phyloP scores from a whole-genome alignment of 2,797 vertebrate genomes.

The Melanotaenia maccullochi region DNA sequence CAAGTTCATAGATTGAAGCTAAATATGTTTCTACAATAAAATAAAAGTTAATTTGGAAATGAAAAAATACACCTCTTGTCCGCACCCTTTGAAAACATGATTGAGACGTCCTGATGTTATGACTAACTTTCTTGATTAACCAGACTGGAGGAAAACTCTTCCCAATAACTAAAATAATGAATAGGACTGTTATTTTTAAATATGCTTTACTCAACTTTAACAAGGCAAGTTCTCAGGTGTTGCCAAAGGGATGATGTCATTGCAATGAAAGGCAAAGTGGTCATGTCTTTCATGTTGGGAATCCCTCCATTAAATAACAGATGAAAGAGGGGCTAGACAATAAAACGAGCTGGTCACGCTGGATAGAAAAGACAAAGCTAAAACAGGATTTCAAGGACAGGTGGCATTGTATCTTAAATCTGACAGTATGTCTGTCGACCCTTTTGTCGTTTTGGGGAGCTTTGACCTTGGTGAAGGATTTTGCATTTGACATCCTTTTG shows the following conservation, averaged over 20 bases:
- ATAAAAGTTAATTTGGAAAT: no score
- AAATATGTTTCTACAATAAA: no score
- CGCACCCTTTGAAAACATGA: neutral
- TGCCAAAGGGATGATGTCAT: conserved; percentile 67
- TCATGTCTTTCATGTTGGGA: conserved; percentile 75
- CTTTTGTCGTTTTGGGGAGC: conserved; percentile 68
- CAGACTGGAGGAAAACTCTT: conserved; percentile 26
- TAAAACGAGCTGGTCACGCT: conserved; percentile 64
- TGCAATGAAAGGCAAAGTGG: conserved; percentile 68
- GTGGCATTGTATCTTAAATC: conserved; percentile 56
- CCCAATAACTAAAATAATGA: neutral
- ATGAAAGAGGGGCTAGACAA: conserved; percentile 75
- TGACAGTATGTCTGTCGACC: conserved; percentile 66
- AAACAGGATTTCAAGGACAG: conserved; percentile 76
- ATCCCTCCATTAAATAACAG: conserved; percentile 73
- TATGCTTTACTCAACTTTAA: conserved; percentile 43
- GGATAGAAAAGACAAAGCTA: conserved; percentile 72
- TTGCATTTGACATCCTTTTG: conserved; percentile 78
- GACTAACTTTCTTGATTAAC: conserved; percentile 23
- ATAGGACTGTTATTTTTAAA: conserved; percentile 23
- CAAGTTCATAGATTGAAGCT: no score
- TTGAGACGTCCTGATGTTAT: conserved; percentile 9
- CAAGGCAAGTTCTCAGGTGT: conserved; percentile 59
- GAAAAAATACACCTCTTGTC: no score
- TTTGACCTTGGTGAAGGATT: conserved; percentile 74